A percentile compares a stretch with the other conserved stretches of the same genome.
Conservation (phyloP, 1,140 invertebrate genomes). For the Heliothis subflexa region DNA sequence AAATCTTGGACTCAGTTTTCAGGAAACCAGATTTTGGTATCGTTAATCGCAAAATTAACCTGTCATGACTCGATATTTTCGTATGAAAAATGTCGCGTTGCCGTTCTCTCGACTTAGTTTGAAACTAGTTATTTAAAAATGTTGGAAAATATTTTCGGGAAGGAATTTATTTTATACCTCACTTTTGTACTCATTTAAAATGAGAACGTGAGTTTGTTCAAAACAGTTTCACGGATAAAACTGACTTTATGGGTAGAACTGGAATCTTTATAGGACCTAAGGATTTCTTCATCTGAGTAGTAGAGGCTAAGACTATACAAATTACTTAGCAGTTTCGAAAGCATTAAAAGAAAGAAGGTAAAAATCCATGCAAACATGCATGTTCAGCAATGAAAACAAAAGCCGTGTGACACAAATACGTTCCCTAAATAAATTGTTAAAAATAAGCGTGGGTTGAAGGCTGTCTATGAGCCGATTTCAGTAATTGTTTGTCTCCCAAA, state of each 20-base stretch:
- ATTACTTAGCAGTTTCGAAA: too few relatives aligned
- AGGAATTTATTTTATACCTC: not conserved
- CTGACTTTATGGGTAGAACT: too few relatives aligned
- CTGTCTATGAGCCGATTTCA: slow-evolving; percentile 43
- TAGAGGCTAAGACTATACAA: too few relatives aligned
- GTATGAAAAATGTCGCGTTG: slow-evolving; percentile 34
- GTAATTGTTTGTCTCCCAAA: slow-evolving; percentile 42
- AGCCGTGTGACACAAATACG: not conserved
- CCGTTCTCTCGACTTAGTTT: not conserved
- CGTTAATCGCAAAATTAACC: slow-evolving; percentile 50
- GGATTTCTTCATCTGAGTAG: too few relatives aligned
- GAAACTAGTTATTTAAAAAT: slow-evolving; percentile 14
- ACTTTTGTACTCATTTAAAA: not conserved
- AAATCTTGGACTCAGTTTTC: slow-evolving; percentile 1
- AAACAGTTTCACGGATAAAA: too few relatives aligned
- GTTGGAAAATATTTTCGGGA: not conserved
- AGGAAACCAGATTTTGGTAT: slow-evolving; percentile 34
- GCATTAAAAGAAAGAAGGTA: too few relatives aligned
- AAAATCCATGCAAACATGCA: not conserved
- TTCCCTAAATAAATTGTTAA: slow-evolving; percentile 18
- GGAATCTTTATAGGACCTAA: too few relatives aligned
- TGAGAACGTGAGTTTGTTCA: too few relatives aligned
- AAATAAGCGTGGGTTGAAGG: slow-evolving; percentile 20
- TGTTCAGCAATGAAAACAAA: not conserved
- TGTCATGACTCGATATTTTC: slow-evolving; percentile 51